Evolutionary conservation across 2,113 vertebrate genomes (phyloP).

Genomic region (Cephalopterus ornatus): DNA sequence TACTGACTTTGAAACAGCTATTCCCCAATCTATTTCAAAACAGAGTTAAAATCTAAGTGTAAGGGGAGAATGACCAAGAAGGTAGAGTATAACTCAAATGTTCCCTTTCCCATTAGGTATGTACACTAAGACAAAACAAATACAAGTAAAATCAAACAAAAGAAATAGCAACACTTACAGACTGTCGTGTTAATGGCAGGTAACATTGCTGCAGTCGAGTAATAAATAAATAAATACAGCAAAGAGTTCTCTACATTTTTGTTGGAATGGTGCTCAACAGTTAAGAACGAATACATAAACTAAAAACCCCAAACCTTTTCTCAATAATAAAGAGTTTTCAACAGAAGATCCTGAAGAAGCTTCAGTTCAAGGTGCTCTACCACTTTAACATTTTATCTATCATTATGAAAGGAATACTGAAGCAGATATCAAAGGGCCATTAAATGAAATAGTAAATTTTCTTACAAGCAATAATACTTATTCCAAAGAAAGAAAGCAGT

Average conservation of each 20-base stretch:
- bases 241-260: constrained; percentile 44
- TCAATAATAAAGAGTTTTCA: constrained; percentile 36
- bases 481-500: constrained; percentile 39
- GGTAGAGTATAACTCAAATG: neutral
- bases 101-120: neutral
- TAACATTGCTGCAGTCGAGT: constrained; percentile 53
- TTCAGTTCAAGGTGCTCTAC: constrained; percentile 55
- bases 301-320: neutral
- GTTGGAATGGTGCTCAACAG: constrained; percentile 13
- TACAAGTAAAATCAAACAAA: constrained; percentile 18
- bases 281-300: neutral
- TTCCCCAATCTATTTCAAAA: constrained; percentile 20
- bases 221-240: constrained; percentile 80
- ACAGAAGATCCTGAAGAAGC: constrained; percentile 16
- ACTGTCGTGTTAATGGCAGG: constrained; percentile 33
- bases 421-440: constrained; percentile 38
- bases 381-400: constrained; percentile 18
- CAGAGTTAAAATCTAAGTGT: constrained; percentile 12
- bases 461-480: constrained; percentile 35
- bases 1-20: constrained; percentile 45
- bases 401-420: constrained; percentile 45
- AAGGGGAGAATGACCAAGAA: constrained; percentile 32
- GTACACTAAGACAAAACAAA: constrained; percentile 30
- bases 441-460: constrained; percentile 53
- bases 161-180: constrained; percentile 47